These are phyloP conservation scores for Butastur rufipennis DNA, from an alignment of 2,113 vertebrate genomes.

Conservation along the genomic window DNA sequence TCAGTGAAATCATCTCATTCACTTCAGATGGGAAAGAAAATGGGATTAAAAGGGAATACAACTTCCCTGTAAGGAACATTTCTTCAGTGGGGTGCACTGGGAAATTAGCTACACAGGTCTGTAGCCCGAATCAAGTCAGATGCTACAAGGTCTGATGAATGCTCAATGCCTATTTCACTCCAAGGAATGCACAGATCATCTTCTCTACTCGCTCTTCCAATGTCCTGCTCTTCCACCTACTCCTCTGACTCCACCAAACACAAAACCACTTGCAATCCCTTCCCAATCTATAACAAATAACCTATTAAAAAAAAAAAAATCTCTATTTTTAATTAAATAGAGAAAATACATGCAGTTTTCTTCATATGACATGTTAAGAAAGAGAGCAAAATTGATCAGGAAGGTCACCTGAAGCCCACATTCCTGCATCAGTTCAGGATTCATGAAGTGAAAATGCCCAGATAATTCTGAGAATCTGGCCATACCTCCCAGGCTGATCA, in stretches of 20 bases:
- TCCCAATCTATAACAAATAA: background rate
- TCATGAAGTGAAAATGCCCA: background rate
- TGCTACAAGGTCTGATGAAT: background rate
- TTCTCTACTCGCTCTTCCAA: background rate
- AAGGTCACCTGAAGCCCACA: background rate
- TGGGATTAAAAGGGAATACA: background rate
- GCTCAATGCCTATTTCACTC: background rate
- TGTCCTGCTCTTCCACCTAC: background rate
- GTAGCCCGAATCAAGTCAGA: background rate
- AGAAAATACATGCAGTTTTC: background rate
- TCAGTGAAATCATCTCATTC: background rate
- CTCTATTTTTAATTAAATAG: background rate
- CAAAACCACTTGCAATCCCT: background rate
- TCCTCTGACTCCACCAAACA: background rate
- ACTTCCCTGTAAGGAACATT: background rate
- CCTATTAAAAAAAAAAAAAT: too few species aligned
- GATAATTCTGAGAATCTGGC: background rate
- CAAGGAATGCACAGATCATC: background rate
- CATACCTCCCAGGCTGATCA: background rate
- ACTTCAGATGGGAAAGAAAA: background rate
- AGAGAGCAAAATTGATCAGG: background rate
- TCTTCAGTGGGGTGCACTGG: background rate
- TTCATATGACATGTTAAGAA: background rate
- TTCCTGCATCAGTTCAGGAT: background rate
- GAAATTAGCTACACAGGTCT: background rate